phyloP scores from a whole-genome alignment of 2,113 vertebrate genomes.

The Lamprotornis superbus region DNA sequence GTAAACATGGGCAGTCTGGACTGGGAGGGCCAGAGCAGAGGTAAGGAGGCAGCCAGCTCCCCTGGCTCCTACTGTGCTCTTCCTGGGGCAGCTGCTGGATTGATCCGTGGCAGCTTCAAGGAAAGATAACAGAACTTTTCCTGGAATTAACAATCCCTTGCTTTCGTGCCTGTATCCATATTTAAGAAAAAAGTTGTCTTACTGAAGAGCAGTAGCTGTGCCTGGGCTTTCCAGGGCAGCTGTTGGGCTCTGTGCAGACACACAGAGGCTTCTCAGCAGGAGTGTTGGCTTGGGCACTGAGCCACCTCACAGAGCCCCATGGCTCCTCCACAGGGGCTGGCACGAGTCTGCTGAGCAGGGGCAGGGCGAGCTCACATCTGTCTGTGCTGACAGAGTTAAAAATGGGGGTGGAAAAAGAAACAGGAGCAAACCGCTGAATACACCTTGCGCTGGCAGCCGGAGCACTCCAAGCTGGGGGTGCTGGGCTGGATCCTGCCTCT shows the following conservation, averaged over 20 bases:
- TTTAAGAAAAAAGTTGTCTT: neutral
- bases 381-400: neutral
- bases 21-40: neutral
- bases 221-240: neutral
- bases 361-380: constrained; percentile 34
- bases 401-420: neutral
- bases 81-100: neutral
- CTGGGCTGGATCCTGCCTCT: neutral
- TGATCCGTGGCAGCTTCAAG: neutral
- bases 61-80: neutral
- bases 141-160: neutral
- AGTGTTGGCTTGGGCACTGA: neutral
- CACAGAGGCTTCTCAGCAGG: neutral
- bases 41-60: neutral
- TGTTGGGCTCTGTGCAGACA: neutral
- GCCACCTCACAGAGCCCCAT: neutral
- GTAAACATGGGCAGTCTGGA: constrained; percentile 5
- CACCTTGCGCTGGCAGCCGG: neutral
- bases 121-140: neutral
- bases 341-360: neutral
- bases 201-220: neutral
- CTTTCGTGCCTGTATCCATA: neutral
- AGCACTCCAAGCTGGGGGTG: neutral
- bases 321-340: constrained; percentile 5
- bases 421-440: neutral